phyloP scores from a whole-genome alignment of 1,140 invertebrate genomes.

The Eueides isabella region DNA sequence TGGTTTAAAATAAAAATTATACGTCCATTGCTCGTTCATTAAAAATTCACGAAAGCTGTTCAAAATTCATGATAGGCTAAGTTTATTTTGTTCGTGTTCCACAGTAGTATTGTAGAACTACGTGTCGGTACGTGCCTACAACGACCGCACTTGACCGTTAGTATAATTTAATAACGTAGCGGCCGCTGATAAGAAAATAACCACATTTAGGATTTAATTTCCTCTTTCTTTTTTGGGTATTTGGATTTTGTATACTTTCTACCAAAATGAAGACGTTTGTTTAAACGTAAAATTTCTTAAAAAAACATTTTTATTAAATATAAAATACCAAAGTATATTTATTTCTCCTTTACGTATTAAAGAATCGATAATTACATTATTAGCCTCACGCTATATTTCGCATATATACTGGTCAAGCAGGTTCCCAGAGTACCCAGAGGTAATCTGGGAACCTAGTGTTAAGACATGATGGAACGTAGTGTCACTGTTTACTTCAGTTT shows the following conservation, averaged over 20 bases:
- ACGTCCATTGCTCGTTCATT: background rate
- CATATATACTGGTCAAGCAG: no score
- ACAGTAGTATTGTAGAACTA: background rate
- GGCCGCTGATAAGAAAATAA: background rate
- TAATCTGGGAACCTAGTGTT: background rate
- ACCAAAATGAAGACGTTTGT: background rate
- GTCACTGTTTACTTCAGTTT: no score
- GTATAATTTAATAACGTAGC: slow-evolving; percentile 24
- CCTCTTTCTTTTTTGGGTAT: background rate
- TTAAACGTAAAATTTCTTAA: no score
- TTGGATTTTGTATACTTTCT: background rate
- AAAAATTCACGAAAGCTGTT: background rate
- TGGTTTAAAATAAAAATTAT: background rate
- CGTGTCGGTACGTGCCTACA: background rate
- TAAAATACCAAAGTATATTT: no score
- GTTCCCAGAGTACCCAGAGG: background rate
- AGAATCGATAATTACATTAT: no score
- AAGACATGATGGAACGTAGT: no score
- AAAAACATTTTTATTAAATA: no score
- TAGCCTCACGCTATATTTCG: background rate
- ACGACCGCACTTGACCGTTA: slow-evolving; percentile 38
- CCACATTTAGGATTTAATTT: background rate
- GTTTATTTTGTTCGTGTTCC: slow-evolving; percentile 1
- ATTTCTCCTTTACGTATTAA: no score
- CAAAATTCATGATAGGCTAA: background rate